Evolutionary conservation across 1,140 invertebrate species (phyloP), one percentile per base, ranked within the genome.

Genomic region (Zaprionus kolodkinae): DNA sequence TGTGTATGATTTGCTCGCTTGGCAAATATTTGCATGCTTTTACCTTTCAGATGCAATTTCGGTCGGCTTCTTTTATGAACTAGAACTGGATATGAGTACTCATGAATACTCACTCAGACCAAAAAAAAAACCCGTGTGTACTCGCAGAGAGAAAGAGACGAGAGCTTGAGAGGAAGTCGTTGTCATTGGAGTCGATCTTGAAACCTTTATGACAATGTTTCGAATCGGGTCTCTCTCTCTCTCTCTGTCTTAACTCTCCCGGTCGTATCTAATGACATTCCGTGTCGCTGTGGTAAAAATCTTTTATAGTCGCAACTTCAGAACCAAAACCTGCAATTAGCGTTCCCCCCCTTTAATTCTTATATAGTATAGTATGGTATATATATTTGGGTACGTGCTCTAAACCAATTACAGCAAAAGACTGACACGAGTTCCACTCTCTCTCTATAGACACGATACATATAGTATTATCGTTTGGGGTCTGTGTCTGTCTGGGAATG

Each of bases 1-100:
- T 80, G 76, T 84, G 80, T 87, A 87, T 87, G 84, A 89, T 88
- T 88, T 88, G 73, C 83, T 68, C 72, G 77, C 79, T 65, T 77
- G 68, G 84, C 80, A 83, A 87, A 87, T 87, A 87, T 86, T 87
- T 86, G 72, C 82, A 79, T 87, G 67, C 68, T 80, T 87, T 82
- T 87, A 82, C 82, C 76, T 86, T 86, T 79, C 67, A 69, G 75
- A 78, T 85, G 82, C 82, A 85, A 85, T 85, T 85, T 79, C n/a
- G 72, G 71, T 82, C 76, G 79, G 76, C 65, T 86, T 81, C 72
- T 87, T 81, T 79, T 66, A 72, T 71, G 70, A 60, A 56, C 54
- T 50, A 25, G 40, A 35, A 50, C 15, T 30, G 43, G 21, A 21
- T 21, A 11, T 54, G 25, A 45, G 13, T 66, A 40, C 45, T 50